These are phyloP conservation scores for Paragorgia papillata DNA, from an alignment of 92 coral and sea anemone species.

Conservation along the genomic window DNA sequence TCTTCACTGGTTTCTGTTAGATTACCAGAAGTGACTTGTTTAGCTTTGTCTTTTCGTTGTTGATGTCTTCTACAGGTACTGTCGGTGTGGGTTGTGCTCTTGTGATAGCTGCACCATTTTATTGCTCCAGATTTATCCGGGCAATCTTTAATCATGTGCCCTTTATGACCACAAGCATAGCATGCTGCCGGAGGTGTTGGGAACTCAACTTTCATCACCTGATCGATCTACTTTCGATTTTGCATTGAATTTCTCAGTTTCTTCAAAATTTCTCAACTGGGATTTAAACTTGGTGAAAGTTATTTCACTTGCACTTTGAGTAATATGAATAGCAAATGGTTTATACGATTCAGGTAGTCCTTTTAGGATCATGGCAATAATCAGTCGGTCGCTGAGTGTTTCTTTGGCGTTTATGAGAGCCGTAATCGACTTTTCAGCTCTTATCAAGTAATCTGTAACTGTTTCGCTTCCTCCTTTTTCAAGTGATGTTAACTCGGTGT, in stretches of 20 bases:
- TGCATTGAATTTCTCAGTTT: slow-evolving; percentile 41
- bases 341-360: slow-evolving; percentile 47
- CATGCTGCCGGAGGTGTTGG: not conserved
- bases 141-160: slow-evolving; percentile 42
- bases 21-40: slow-evolving; percentile 3
- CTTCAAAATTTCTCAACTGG: slow-evolving; percentile 37
- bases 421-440: slow-evolving; percentile 52
- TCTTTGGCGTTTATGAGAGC: slow-evolving; percentile 45
- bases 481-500: slow-evolving; percentile 51
- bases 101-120: slow-evolving; percentile 10
- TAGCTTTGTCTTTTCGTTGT: slow-evolving; percentile 26
- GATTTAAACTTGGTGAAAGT: slow-evolving; percentile 41
- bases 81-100: slow-evolving; percentile 3
- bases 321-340: slow-evolving; percentile 38
- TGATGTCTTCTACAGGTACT: slow-evolving; percentile 16
- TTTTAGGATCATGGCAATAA: slow-evolving; percentile 55
- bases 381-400: slow-evolving; percentile 47
- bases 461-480: slow-evolving; percentile 30
- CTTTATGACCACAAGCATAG: slow-evolving; percentile 20
- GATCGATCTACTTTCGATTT: slow-evolving; percentile 2
- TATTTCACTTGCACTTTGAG: slow-evolving; percentile 36
- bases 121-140: slow-evolving; percentile 22
- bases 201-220: not conserved
- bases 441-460: slow-evolving; percentile 43
- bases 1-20: not conserved